Base-by-base conservation (phyloP, 2,113 vertebrate species). In the Gobio gobio region DNA sequence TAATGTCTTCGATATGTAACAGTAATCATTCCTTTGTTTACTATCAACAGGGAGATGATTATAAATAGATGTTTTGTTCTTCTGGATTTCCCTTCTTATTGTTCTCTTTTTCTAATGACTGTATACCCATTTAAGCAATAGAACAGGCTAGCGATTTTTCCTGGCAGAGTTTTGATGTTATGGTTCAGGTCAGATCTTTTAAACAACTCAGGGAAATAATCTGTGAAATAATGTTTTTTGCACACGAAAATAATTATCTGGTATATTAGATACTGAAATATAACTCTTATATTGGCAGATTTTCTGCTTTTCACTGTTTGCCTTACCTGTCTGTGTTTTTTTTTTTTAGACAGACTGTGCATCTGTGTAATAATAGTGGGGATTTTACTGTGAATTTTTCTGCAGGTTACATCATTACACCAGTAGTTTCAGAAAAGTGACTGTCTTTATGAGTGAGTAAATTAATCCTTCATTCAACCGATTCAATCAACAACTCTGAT, bases 101-200 rank as follows among this genome's bases (percentile, higher is more conserved):
- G 18, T 56, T 56, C 54, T 83, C 79, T 58, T 68, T 87, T 85
- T 78, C 79, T 80, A 61, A 10, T 16, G 16, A 33, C 51, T 76
- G 74, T 14, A 76, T 76, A 51, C 49, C 16, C 26, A 76, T 54
- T 75, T 9, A 54, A 54, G 26, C 26, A 20, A 54, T 9, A 8
- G 16, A 22, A 18, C 7, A 76, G 24, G 47, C 73, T 76, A 29
- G 72, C 24, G 51, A 26, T 51, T 20, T 56, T 54, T 10, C 14
- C 47, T 54, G 26, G 8, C 47, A 33, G 47, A 76, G 7, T 54
- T 51, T 26, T 75, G 6, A 75, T 51, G 45, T 2, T 54, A 5
- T 49, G 7, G n/a, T 75, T 51, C 24, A 49, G 45, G 0, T 26
- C 18, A 40, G 1, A 2, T 29, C 29, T 29, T 29, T 29, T 29